Base-by-base conservation (phyloP, 2,888 invertebrate species). In the Sminthurides aquaticus region DNA sequence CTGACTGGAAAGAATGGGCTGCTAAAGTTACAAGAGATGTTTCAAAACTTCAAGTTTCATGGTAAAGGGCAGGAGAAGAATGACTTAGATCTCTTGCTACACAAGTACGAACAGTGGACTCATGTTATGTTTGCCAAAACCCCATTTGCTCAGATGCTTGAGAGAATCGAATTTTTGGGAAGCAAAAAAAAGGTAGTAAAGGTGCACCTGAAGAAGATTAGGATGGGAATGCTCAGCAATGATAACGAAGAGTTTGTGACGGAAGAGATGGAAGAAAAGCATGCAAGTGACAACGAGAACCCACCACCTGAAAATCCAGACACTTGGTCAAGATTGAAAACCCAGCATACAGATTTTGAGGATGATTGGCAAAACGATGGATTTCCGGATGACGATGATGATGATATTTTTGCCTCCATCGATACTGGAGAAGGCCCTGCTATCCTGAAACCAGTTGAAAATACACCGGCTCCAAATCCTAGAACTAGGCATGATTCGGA, bases 81-180 rank as follows among this genome's bases (percentile, higher is more conserved):
- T 60, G 95, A 97, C 79, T 80, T 98, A 49, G 85, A 89, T 74
- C 79, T 85, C 67, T 81, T 96, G 0, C 82, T 98, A 81, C 87
- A 88, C 62, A 86, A 86, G 65, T 78, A 96, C 62, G 91, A 96
- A 75, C 92, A 96, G 77, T 98, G 97, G 97, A 89, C 88, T 0
- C 94, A 96, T 79, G 83, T 95, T 59, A 80, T 98, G 71, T 95
- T 88, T 79, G 96, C 97, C 0, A 91, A 89, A 76, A 88, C 88
- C 76, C 84, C 87, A 18, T 97, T 96, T 79, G 89, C 89, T 76
- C 93, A 95, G 78, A 87, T 90, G 69, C 79, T 96, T 2, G 82
- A 83, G n/a, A 84, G 84, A 76, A 81, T 88, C 24, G 95, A 95
- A 78, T 86, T 86, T 67, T 81, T 97, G 1, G 95, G 95, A 0